These are phyloP conservation scores for Apamea crenata DNA, from an alignment of 2,888 invertebrate species.

Conservation along the genomic window DNA sequence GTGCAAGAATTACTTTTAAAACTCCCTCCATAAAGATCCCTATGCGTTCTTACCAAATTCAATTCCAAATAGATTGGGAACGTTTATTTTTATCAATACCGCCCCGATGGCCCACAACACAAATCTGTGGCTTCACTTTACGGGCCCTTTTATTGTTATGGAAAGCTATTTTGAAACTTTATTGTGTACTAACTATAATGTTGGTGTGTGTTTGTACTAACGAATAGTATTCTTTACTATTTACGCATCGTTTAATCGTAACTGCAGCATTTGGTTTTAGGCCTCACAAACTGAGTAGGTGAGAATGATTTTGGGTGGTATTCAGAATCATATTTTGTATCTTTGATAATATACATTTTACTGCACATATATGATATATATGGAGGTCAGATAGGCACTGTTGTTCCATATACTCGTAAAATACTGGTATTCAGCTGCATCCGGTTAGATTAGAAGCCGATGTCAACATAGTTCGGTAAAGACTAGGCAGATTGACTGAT, in stretches of 20 bases:
- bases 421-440: neutral
- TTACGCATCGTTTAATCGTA: conserved; percentile 18
- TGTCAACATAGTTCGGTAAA: too few relatives aligned
- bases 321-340: neutral
- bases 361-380: too few relatives aligned
- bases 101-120: conserved; percentile 46
- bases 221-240: conserved; percentile 36
- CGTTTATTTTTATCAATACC: conserved; percentile 64
- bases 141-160: conserved; percentile 65
- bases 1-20: conserved; percentile 41
- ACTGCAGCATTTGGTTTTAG: neutral
- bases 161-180: conserved; percentile 66
- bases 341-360: neutral
- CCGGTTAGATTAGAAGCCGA: neutral
- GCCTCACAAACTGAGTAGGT: neutral
- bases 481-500: neutral
- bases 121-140: conserved; percentile 67
- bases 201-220: conserved; percentile 48
- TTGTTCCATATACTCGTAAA: too few relatives aligned
- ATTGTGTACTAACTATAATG: conserved; percentile 59
- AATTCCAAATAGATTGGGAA: conserved; percentile 57
- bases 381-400: neutral
- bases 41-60: conserved; percentile 52
- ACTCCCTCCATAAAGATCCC: conserved; percentile 30
- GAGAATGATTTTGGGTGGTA: neutral